Percentiles rank a stretch among this genome's conserved stretches.
Evolutionary conservation across 2,113 vertebrate genomes (phyloP).

Genomic region (Mionectes macconnelli): DNA sequence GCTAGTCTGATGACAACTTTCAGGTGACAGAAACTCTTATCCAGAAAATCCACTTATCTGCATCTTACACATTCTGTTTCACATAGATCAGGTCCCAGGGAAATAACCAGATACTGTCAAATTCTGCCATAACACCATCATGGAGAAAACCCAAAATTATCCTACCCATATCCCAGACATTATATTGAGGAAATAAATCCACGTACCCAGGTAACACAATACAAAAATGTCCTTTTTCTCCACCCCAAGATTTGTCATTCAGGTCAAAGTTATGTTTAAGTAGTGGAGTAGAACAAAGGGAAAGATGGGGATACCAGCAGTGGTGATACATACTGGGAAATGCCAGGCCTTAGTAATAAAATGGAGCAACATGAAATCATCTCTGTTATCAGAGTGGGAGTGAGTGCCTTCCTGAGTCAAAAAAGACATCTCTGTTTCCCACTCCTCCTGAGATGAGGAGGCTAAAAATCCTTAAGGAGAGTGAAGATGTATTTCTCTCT

Average conservation of each 20-base stretch:
- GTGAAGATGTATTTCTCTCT: not conserved
- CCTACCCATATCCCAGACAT: not conserved
- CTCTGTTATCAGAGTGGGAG: not conserved
- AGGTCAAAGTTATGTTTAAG: not conserved
- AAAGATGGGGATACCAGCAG: not conserved
- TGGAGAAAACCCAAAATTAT: not conserved
- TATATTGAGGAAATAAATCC: not conserved
- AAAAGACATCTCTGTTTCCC: not conserved
- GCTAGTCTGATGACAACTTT: not conserved
- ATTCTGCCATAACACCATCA: not conserved
- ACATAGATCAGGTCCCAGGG: not conserved
- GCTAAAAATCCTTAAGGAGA: not conserved
- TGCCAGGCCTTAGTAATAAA: conserved; percentile 33
- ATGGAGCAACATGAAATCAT: conserved; percentile 18
- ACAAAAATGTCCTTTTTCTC: not conserved
- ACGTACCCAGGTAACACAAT: not conserved
- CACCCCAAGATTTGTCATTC: not conserved
- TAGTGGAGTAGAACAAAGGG: not conserved
- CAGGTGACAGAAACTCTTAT: not conserved
- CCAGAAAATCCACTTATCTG: not conserved
- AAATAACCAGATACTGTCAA: not conserved
- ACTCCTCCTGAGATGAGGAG: not conserved
- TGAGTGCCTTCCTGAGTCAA: conserved; percentile 22
- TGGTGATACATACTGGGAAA: conserved; percentile 18
- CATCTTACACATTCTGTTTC: not conserved